phyloP scores from a whole-genome alignment of 2,888 invertebrate species.

The Phasia obesa region DNA sequence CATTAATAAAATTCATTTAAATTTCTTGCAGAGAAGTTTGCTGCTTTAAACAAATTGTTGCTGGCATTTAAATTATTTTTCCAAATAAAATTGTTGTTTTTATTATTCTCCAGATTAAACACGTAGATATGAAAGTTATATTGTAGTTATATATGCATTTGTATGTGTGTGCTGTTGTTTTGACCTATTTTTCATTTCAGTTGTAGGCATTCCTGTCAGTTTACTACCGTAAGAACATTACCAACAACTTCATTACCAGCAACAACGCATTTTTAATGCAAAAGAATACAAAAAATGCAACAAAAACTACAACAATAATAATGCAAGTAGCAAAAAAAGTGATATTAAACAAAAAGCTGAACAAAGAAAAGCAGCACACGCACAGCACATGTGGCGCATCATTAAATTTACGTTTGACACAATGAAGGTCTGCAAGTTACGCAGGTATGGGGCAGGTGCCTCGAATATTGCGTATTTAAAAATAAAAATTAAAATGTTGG shows the following conservation, averaged over 20 bases:
- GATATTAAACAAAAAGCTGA: constrained; percentile 34
- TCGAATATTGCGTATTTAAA: constrained; percentile 4
- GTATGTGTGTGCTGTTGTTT: background rate
- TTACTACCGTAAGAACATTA: constrained; percentile 13
- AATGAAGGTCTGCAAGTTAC: constrained; percentile 43
- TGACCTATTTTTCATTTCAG: constrained; percentile 57
- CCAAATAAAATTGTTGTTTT: constrained; percentile 36
- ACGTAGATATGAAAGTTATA: constrained; percentile 37
- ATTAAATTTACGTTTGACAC: constrained; percentile 70
- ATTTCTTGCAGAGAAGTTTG: background rate
- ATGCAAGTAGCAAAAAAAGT: background rate
- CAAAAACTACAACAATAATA: background rate
- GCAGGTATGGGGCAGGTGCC: background rate
- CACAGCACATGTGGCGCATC: constrained; percentile 58
- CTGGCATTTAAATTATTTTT: constrained; percentile 14
- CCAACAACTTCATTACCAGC: constrained; percentile 17
- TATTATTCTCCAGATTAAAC: constrained; percentile 52
- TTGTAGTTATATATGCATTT: background rate
- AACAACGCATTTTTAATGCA: constrained; percentile 44
- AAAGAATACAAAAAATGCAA: constrained; percentile 34
- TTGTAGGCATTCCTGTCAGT: constrained; percentile 35
- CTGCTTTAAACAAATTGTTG: constrained; percentile 1
- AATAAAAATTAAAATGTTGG: constrained; percentile 30
- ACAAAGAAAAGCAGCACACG: constrained; percentile 52
- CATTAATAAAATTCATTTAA: background rate